Conservation (phyloP, 2,113 vertebrate genomes). For the Macquaria australasica region DNA sequence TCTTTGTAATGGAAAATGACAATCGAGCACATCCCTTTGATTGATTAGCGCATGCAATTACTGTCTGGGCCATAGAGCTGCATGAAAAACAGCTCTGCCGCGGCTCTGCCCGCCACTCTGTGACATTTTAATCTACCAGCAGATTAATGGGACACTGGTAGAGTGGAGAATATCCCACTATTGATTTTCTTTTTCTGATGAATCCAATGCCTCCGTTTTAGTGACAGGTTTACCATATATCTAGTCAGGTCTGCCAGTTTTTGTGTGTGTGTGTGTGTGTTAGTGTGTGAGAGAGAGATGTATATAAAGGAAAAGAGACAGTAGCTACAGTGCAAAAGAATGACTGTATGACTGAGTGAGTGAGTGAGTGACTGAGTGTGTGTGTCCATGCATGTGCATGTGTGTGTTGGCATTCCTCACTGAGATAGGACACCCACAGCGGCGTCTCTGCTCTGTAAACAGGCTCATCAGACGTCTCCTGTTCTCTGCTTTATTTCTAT, state of each 20-base stretch:
- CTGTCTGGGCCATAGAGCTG: conserved; percentile 66
- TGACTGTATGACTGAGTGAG: conserved; percentile 25
- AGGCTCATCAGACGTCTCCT: conserved; percentile 52
- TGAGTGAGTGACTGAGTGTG: conserved; percentile 20
- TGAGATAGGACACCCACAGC: conserved; percentile 61
- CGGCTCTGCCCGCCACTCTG: conserved; percentile 37
- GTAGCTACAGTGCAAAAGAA: conserved; percentile 27
- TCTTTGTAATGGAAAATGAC: conserved; percentile 81
- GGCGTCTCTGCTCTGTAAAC: conserved; percentile 73
- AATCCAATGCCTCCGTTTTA: conserved; percentile 75
- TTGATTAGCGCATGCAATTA: conserved; percentile 82
- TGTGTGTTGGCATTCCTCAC: conserved; percentile 51
- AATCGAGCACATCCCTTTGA: conserved; percentile 67
- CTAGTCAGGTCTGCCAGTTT: conserved; percentile 39
- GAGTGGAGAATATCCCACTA: conserved; percentile 75
- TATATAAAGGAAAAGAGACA: conserved; percentile 17
- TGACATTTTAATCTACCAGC: conserved; percentile 81
- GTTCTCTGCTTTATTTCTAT: conserved; percentile 55
- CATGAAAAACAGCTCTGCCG: conserved; percentile 70
- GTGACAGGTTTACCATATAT: conserved; percentile 72
- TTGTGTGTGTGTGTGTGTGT: conserved; percentile 12
- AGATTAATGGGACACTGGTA: conserved; percentile 78
- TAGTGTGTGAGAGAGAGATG: conserved; percentile 5
- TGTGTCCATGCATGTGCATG: neutral
- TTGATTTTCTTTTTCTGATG: conserved; percentile 74